Evolutionary conservation across 2,888 invertebrate species (phyloP).

Genomic region (Meteorus cinctellus): DNA sequence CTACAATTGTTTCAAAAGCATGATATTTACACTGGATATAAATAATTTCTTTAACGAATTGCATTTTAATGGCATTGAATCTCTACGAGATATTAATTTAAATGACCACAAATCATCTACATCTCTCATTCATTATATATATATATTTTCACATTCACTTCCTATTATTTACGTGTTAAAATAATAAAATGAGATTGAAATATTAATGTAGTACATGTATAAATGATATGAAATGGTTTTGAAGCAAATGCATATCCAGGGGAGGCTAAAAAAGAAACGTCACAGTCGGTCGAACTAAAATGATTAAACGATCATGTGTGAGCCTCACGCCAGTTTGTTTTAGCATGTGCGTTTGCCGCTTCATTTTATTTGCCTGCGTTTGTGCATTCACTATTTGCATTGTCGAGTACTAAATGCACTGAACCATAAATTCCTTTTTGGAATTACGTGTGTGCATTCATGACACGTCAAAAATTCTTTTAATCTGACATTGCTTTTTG

Average conservation of each 20-base stretch:
- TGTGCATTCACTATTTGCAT: constrained; percentile 31
- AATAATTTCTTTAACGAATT: not conserved
- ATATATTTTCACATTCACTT: not conserved
- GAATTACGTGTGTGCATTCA: constrained; percentile 28
- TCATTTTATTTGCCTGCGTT: constrained; percentile 22
- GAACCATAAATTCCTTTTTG: constrained; percentile 28
- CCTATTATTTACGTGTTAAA: not conserved
- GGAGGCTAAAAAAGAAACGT: not conserved
- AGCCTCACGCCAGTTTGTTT: constrained; percentile 12
- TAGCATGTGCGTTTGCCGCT: constrained; percentile 25
- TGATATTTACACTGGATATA: not conserved
- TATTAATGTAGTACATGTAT: not conserved
- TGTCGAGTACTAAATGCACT: constrained; percentile 33
- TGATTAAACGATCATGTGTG: not conserved
- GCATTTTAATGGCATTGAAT: constrained; percentile 11
- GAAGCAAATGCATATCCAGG: not conserved
- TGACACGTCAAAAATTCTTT: constrained; percentile 45
- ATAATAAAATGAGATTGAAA: not conserved
- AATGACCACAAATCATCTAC: not conserved
- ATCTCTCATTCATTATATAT: not conserved
- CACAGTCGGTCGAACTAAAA: not conserved
- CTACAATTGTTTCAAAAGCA: not conserved
- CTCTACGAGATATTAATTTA: not conserved
- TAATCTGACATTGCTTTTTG: constrained; percentile 50
- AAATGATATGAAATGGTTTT: not conserved